Evolutionary conservation across 2,797 vertebrate genomes (phyloP).

Genomic region (Squalus acanthias): DNA sequence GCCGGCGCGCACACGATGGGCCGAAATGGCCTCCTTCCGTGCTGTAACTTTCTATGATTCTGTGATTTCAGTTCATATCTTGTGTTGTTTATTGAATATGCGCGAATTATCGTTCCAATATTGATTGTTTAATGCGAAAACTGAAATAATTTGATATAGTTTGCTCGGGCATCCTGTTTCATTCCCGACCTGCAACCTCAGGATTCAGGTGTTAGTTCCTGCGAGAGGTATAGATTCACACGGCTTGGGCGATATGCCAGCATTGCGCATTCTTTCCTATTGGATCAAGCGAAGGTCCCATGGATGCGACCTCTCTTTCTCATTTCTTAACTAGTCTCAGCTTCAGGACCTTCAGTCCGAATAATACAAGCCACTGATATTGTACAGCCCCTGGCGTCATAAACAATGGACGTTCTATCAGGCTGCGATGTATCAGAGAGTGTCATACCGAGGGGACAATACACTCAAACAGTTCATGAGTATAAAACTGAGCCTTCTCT

Average conservation of each 20-base stretch:
- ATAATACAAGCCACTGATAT: neutral
- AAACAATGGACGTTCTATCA: conserved; percentile 20
- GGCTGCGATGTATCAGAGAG: neutral
- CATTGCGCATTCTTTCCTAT: neutral
- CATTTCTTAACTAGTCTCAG: neutral
- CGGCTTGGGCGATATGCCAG: neutral
- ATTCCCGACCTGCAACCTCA: neutral
- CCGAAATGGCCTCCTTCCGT: too few species aligned
- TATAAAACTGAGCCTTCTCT: neutral
- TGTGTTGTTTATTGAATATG: neutral
- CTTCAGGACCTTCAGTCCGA: neutral
- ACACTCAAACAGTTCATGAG: neutral
- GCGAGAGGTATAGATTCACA: neutral
- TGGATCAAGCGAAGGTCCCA: neutral
- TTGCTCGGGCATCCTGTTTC: neutral
- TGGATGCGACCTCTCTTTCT: neutral
- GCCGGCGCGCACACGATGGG: too few species aligned
- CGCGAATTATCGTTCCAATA: neutral
- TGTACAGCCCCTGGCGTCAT: neutral
- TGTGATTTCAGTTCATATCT: neutral
- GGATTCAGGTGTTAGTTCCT: neutral
- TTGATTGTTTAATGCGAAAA: neutral
- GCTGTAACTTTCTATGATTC: too few species aligned
- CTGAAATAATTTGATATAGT: neutral
- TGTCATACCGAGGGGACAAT: neutral